Base-by-base conservation (phyloP, 2,113 vertebrate species). In the Erythrocercus mccallii region DNA sequence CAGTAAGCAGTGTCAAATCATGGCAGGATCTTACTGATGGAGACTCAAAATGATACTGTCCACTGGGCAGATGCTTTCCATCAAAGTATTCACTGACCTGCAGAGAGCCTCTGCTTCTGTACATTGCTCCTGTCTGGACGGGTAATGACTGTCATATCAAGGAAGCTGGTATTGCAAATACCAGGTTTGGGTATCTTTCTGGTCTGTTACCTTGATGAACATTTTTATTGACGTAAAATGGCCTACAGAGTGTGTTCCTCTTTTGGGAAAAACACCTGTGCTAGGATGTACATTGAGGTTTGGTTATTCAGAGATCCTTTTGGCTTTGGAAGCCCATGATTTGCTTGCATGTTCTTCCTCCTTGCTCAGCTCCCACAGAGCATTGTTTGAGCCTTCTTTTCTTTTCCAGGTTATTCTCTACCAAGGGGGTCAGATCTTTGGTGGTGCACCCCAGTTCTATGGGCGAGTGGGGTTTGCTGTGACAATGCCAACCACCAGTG, bases 401-500 rank as follows among this genome's bases (percentile, higher is more conserved):
- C 66, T 92, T 68, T 96, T 96, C 14, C 97, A 99, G 99, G 99
- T 99, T 97, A 99, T 99, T 93, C 98, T 99, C 70, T 99, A 99
- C 98, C 99, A 99, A 97, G 98, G 99, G 24, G 99, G 99, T 82
- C 99, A 99, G 97, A 99, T 99, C 93, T 99, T 99, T 97, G 99
- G 98, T 70, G 98, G 99, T 47, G 98, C 99, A 91, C 98, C 98
- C 91, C 99, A 98, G 80, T 99, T 99, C 97, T 98, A 98, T 17
- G 99, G 99, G 48, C 98, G 99, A 87, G 99, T 99, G 94, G 99
- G 99, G 92, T 99, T 99, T 91, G 98, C 98, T 93, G 98, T 98
- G 97, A 99, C 98, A 92, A 99, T 99, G 99, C 99, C 99, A 95
- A 99, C 99, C 95, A 99, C 99, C 98, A 99, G 99, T 98, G 99